phyloP scores from a whole-genome alignment of 2,797 vertebrate genomes.

The Chelonia mydas region DNA sequence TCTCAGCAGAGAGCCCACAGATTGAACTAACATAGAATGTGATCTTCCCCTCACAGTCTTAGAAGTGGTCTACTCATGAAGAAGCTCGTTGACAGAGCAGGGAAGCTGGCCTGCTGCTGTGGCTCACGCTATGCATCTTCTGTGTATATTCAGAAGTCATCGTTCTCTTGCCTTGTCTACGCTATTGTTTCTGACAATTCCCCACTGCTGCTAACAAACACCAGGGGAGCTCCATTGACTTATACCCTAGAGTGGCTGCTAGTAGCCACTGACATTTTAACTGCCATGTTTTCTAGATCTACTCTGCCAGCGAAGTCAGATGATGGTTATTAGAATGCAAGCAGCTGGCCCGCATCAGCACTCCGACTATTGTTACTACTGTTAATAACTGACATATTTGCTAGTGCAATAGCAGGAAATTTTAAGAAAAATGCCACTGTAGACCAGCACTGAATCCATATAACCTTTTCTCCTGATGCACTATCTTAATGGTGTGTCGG shows the following conservation, averaged over 20 bases:
- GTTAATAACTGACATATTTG: not conserved
- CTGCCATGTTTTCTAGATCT: not conserved
- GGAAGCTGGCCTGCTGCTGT: rapidly evolving
- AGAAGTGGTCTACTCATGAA: not conserved
- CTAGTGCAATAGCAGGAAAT: not conserved
- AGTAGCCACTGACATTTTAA: rapidly evolving
- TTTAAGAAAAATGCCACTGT: not conserved
- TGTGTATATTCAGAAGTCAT: rapidly evolving
- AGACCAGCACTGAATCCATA: not conserved
- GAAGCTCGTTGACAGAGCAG: rapidly evolving
- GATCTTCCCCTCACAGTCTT: not conserved
- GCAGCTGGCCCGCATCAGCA: not conserved
- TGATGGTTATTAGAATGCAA: not conserved
- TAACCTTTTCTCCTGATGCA: not conserved
- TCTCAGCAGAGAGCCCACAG: not conserved
- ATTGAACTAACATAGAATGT: not conserved
- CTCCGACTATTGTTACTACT: not conserved
- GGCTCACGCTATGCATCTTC: not conserved
- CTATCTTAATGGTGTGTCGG: not conserved
- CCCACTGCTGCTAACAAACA: not conserved
- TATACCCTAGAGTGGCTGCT: not conserved
- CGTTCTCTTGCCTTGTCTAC: not conserved
- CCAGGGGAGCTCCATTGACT: not conserved
- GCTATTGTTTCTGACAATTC: not conserved
- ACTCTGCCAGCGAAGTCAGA: rapidly evolving